Evolutionary conservation across 1,140 invertebrate species (phyloP), one percentile per base, ranked within the genome.

Genomic region (Popillia japonica): DNA sequence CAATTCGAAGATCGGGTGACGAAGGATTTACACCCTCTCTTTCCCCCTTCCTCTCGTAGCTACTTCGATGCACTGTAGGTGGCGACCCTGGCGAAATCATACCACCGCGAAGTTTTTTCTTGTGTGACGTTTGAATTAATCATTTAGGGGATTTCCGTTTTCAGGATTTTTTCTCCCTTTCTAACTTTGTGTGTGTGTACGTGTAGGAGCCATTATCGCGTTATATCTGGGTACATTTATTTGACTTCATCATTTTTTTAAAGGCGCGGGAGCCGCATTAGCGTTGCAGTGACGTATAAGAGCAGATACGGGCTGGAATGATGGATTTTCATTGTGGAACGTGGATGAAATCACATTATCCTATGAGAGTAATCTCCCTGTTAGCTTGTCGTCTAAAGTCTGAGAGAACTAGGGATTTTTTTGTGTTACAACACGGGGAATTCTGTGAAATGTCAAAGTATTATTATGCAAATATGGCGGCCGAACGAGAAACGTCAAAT

Each of bases 141-240:
- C 61, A 68, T 68, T 68, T 68, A 68, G 61, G 61, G 61, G 61
- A 68, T 68, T 68, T 68, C 22, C 61, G 61, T 68, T 68, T 68
- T 23, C n/a, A n/a, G 22, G 17, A 68, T 68, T 68, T 68, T 61
- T 68, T 68, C 27, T 11, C 4, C 27, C 27, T 34, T 34, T 34
- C 27, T 34, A 2, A 2, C 4, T 34, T 34, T 34, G 27, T 34
- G 2, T 34, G 27, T 34, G 4, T 34, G 4, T 34, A 34, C 27
- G n/a, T n/a, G n/a, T n/a, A n/a, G n/a, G n/a, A n/a, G n/a, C n/a
- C n/a, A n/a, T 64, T 64, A 64, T 64, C 61, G 17, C 61, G 61
- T n/a, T n/a, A n/a, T n/a, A n/a, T n/a, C 61, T 10, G 8, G 1
- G 61, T 64, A 64, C 61, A 64, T 64, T 64, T 64, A 64, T 64